Conservation (phyloP, 2,113 vertebrate species). For the Petrocephalus zakoni region DNA sequence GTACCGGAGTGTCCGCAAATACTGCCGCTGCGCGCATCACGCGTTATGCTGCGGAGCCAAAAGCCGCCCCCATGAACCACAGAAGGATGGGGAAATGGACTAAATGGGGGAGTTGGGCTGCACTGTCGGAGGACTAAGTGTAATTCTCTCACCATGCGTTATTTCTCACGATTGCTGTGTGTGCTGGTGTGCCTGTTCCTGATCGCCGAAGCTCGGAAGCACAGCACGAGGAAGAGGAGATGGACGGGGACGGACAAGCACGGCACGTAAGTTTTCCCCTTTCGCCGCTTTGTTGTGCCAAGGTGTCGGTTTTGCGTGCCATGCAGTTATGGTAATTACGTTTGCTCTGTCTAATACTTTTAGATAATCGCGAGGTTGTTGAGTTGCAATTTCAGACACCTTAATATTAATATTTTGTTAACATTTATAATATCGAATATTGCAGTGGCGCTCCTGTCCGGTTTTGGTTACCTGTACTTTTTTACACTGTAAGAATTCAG, state of each 20-base stretch:
- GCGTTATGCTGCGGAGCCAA: not conserved
- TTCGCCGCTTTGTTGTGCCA: not conserved
- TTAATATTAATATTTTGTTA: no score
- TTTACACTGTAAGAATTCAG: not conserved
- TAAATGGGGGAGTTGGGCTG: constrained; percentile 46
- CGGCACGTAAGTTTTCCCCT: constrained; percentile 65
- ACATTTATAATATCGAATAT: not conserved
- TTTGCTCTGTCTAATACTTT: not conserved
- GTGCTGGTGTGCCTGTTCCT: constrained; percentile 69
- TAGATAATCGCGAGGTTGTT: not conserved
- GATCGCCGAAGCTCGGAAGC: constrained; percentile 69
- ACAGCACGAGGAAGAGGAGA: constrained; percentile 67
- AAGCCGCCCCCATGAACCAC: constrained; percentile 54
- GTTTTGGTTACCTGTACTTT: not conserved
- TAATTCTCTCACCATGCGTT: constrained; percentile 70
- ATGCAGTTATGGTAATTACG: not conserved
- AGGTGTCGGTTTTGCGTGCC: not conserved
- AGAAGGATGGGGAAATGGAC: constrained; percentile 37
- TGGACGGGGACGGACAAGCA: constrained; percentile 68
- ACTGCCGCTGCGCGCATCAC: not conserved
- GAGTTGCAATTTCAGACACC: not conserved
- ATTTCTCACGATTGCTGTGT: constrained; percentile 63
- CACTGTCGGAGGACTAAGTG: constrained; percentile 40
- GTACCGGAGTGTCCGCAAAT: not conserved
- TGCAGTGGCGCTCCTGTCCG: not conserved